Evolutionary conservation across 2,113 vertebrate genomes (phyloP).

Genomic region (Hyla sarda): DNA sequence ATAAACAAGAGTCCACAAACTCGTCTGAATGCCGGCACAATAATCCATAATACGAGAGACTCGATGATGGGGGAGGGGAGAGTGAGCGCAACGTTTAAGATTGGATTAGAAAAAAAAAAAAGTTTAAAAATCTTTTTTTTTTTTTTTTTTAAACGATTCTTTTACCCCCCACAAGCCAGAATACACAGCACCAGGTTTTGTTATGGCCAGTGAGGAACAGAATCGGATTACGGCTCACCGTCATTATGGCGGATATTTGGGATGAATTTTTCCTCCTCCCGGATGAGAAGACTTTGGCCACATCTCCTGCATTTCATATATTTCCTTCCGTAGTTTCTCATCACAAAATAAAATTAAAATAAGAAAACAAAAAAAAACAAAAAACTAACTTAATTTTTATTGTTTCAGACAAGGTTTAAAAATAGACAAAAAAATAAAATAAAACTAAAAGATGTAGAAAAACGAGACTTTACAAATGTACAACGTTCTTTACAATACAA

Average conservation of each 20-base stretch:
- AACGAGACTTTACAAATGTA: conserved; percentile 75
- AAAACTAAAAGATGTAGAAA: conserved; percentile 68
- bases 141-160: no score
- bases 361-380: conserved; percentile 64
- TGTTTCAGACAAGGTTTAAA: conserved; percentile 65
- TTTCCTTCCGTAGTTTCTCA: neutral
- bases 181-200: neutral
- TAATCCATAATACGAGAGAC: neutral
- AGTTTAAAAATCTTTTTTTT: no score
- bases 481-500: conserved; percentile 74
- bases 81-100: neutral
- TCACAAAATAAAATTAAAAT: neutral
- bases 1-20: neutral
- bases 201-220: neutral
- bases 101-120: no score
- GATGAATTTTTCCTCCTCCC: no score
- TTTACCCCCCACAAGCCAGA: no score
- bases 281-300: no score
- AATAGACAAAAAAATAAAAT: conserved; percentile 65
- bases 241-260: no score
- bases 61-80: neutral
- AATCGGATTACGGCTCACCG: no score
- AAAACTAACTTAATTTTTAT: conserved; percentile 62
- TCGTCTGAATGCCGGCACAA: neutral
- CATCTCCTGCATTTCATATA: neutral